A percentile compares a stretch with the other conserved stretches of the same genome.
Conservation (phyloP, 1,140 invertebrate genomes). For the Paraescarpia echinospica region DNA sequence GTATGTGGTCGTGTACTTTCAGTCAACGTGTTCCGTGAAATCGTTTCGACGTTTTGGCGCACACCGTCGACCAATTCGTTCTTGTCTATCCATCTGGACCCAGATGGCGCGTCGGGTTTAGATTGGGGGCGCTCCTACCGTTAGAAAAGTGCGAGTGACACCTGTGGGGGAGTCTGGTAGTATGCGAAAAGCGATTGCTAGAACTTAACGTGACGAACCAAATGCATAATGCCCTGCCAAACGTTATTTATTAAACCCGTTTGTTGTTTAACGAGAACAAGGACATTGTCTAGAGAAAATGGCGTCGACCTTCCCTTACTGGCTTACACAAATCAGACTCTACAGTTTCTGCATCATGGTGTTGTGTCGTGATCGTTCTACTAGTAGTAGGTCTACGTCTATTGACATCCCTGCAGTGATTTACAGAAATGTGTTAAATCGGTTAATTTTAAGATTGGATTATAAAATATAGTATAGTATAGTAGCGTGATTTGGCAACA, state of each 20-base stretch:
- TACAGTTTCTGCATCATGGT: neutral
- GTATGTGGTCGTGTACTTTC: neutral
- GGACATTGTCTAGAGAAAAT: neutral
- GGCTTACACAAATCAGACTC: neutral
- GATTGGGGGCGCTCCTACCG: constrained; percentile 2
- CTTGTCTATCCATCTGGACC: neutral
- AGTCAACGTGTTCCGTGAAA: neutral
- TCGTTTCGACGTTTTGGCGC: neutral
- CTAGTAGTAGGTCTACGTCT: neutral
- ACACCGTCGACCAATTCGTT: neutral
- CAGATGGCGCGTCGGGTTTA: neutral
- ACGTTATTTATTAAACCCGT: neutral
- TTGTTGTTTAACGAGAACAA: neutral
- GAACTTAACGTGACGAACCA: neutral
- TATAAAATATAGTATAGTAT: neutral
- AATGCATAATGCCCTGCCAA: neutral
- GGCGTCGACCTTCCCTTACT: neutral
- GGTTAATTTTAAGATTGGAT: neutral
- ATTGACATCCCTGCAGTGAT: neutral
- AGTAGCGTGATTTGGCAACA: neutral
- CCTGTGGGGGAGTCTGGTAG: neutral
- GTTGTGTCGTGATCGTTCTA: neutral
- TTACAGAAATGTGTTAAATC: neutral
- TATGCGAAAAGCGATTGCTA: neutral
- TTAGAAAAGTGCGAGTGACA: neutral